Evolutionary conservation across 2,888 invertebrate genomes (phyloP).

Genomic region (Melipona bicolor): DNA sequence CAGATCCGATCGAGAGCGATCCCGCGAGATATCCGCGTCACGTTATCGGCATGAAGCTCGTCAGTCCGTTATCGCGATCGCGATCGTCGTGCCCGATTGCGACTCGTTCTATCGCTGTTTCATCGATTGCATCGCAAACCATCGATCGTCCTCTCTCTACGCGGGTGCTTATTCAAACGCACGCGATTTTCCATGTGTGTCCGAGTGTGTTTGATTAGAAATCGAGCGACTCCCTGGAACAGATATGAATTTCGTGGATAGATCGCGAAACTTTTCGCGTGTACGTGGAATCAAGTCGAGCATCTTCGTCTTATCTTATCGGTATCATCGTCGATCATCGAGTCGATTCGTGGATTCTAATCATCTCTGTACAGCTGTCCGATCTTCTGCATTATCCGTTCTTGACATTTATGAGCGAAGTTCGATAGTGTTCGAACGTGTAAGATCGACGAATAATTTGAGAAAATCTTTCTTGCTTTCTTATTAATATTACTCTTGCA

Average conservation of each 20-base stretch:
- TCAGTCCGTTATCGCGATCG: constrained; percentile 28
- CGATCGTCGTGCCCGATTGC: constrained; percentile 29
- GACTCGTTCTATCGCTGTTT: constrained; percentile 18
- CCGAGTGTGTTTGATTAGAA: neutral
- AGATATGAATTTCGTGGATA: neutral
- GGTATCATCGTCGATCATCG: neutral
- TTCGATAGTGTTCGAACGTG: neutral
- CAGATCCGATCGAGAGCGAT: constrained; percentile 38
- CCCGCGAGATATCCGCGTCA: constrained; percentile 3
- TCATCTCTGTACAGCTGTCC: neutral
- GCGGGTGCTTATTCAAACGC: neutral
- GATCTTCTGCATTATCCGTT: neutral
- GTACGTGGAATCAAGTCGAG: neutral
- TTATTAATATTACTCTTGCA: no score
- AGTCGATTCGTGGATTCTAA: constrained; percentile 24
- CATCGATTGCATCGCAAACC: constrained; percentile 17
- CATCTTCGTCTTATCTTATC: constrained; percentile 4
- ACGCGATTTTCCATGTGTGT: neutral
- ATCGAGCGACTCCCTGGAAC: neutral
- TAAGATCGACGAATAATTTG: neutral
- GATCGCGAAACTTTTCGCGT: neutral
- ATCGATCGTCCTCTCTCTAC: constrained; percentile 16
- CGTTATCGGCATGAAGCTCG: constrained; percentile 47
- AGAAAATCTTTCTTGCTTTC: no score
- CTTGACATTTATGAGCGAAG: neutral